Conservation (phyloP, 2,113 vertebrate genomes). For the Phrynocephalus versicolor region DNA sequence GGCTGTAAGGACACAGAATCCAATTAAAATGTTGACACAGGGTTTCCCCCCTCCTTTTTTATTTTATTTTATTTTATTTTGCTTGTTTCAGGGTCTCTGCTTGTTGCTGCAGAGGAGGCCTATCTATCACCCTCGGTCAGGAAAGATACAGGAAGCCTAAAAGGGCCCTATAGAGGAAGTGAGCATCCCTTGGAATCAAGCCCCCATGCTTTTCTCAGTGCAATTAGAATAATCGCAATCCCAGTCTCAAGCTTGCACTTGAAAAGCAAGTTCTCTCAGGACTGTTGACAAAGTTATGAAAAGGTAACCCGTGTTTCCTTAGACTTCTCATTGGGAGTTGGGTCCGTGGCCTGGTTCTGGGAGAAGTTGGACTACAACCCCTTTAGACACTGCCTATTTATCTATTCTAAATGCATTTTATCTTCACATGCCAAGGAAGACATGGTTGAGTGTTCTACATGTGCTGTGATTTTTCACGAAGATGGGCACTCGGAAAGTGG, state of each 20-base stretch:
- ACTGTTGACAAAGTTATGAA: not conserved
- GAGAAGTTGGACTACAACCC: no score
- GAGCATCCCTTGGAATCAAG: accelerated
- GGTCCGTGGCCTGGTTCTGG: no score
- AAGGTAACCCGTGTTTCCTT: not conserved
- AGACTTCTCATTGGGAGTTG: not conserved
- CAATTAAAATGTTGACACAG: constrained; percentile 49
- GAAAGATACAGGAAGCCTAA: not conserved
- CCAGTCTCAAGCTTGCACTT: not conserved
- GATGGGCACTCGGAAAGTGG: no score
- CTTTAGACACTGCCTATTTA: no score
- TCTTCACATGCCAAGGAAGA: no score
- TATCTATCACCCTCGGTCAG: constrained; percentile 34
- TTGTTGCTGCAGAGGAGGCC: not conserved
- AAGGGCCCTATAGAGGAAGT: not conserved
- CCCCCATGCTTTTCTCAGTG: not conserved
- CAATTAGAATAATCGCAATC: not conserved
- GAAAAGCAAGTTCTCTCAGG: not conserved
- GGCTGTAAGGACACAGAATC: constrained; percentile 31
- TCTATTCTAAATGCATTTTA: no score
- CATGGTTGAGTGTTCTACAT: no score
- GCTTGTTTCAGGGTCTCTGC: constrained; percentile 22
- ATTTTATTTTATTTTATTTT: no score
- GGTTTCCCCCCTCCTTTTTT: constrained; percentile 27
- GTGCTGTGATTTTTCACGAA: no score